A percentile compares a stretch with the other conserved stretches of the same genome.
phyloP scores from a whole-genome alignment of 2,113 vertebrate genomes.

The Ciconia maguari region DNA sequence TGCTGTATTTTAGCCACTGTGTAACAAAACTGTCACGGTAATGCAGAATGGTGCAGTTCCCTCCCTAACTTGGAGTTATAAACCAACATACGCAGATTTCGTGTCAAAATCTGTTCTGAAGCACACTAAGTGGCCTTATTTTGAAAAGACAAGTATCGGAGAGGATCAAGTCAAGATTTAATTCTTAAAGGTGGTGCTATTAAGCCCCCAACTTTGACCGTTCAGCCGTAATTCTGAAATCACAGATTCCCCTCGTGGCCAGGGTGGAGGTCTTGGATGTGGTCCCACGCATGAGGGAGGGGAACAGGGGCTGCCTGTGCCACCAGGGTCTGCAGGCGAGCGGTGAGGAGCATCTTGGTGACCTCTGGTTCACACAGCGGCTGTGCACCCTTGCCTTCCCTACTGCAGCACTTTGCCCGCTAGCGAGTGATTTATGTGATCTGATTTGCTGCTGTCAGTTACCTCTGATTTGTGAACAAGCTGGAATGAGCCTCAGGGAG shows the following conservation, averaged over 20 bases:
- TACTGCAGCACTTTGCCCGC: not conserved
- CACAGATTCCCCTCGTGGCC: fast-evolving
- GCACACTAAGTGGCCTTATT: not conserved
- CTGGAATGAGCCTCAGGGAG: constrained; percentile 60
- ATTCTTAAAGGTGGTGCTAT: not conserved
- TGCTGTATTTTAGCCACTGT: not conserved
- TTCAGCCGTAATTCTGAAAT: not conserved
- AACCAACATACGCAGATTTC: fast-evolving
- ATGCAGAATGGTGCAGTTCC: not conserved
- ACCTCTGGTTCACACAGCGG: not conserved
- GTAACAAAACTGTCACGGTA: not conserved
- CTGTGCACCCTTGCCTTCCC: not conserved
- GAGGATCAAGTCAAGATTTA: not conserved
- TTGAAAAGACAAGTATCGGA: not conserved
- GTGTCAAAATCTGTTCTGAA: not conserved
- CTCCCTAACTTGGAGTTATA: not conserved
- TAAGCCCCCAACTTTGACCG: not conserved
- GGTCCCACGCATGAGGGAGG: fast-evolving
- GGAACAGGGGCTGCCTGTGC: fast-evolving
- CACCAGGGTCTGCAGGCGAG: fast-evolving
- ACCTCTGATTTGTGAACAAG: constrained; percentile 55
- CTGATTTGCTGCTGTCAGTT: constrained; percentile 48
- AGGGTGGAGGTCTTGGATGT: fast-evolving
- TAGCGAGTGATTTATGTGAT: constrained; percentile 9
- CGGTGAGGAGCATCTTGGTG: fast-evolving